Evolutionary conservation across 2,113 vertebrate species (phyloP), one percentile per base, ranked within the genome.

Genomic region (Mus pahari): DNA sequence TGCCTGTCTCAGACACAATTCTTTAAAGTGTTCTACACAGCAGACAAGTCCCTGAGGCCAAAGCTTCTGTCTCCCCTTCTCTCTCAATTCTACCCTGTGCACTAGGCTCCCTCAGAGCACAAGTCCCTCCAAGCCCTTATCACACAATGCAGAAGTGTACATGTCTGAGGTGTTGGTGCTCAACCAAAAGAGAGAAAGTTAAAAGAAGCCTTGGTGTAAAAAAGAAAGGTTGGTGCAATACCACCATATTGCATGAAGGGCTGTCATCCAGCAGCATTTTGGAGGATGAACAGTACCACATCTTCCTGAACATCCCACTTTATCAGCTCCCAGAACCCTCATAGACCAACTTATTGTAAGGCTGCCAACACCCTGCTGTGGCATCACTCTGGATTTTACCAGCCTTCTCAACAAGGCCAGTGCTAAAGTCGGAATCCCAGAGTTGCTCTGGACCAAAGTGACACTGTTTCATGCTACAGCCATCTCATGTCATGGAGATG

Each of bases 301-400:
- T 31, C 48, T 33, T 53, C 5, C 33, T 14, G 45, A 13, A 26
- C 12, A 39, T 48, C 3, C 11, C 11, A 4, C 4, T 4, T 62
- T 55, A 62, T 19, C 17, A 10, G 28, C 70, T n/a, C 50, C 1
- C 7, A 1, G 5, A 39, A 1, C 36, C 74, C 0, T 1, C 5
- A 3, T 3, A 2, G 3, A 19, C 33, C 36, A 39, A 10, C 1
- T 4, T 12, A 8, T 33, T 22, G 2, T 13, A 3, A 9, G 12
- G 42, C 26, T 45, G 33, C 11, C 45, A n/a, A 26, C 0, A 1
- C 11, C 0, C 0, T 53, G 77, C 16, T 79, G 77, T 79, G 22
- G 16, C 77, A 53, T 16, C 24, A 8, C 19, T 0, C 17, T 33
- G 28, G 45, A 31, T 48, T 53, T 48, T 28, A 36, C 16, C 48